These are phyloP conservation scores for Coregonus sp. DNA, from an alignment of 2,797 vertebrate species.

Conservation along the genomic window DNA sequence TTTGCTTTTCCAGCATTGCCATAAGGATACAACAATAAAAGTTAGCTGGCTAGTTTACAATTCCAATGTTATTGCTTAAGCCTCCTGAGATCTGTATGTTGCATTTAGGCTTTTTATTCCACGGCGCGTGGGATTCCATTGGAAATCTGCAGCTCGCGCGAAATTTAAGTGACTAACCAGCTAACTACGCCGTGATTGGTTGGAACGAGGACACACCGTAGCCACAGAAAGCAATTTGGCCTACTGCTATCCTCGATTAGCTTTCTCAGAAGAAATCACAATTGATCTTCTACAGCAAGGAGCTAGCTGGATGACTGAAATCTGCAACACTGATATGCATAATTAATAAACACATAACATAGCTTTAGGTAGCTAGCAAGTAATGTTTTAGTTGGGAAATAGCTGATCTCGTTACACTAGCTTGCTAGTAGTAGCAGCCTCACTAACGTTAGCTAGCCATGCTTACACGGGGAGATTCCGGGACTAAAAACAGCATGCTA, in stretches of 20 bases:
- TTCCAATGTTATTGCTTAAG: neutral
- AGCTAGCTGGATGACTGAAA: neutral
- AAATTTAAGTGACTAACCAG: neutral
- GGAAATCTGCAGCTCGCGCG: slow-evolving; percentile 2
- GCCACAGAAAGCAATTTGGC: neutral
- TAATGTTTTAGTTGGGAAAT: neutral
- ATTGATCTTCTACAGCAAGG: neutral
- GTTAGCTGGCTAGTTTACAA: neutral
- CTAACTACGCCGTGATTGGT: slow-evolving; percentile 29
- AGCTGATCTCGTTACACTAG: slow-evolving; percentile 10
- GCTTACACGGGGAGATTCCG: neutral
- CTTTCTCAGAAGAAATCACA: neutral
- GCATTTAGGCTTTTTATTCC: neutral
- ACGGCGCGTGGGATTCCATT: neutral
- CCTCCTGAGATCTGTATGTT: neutral
- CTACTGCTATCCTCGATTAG: neutral
- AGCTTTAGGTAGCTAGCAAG: neutral
- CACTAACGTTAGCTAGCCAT: neutral
- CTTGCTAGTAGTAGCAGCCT: neutral
- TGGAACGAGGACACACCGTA: neutral
- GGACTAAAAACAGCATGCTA: neutral
- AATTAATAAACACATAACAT: neutral
- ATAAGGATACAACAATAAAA: neutral
- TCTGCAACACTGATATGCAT: neutral
- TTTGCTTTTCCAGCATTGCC: neutral